These are phyloP conservation scores for Colistium nudipinnis DNA, from an alignment of 2,113 vertebrate species.

Conservation along the genomic window DNA sequence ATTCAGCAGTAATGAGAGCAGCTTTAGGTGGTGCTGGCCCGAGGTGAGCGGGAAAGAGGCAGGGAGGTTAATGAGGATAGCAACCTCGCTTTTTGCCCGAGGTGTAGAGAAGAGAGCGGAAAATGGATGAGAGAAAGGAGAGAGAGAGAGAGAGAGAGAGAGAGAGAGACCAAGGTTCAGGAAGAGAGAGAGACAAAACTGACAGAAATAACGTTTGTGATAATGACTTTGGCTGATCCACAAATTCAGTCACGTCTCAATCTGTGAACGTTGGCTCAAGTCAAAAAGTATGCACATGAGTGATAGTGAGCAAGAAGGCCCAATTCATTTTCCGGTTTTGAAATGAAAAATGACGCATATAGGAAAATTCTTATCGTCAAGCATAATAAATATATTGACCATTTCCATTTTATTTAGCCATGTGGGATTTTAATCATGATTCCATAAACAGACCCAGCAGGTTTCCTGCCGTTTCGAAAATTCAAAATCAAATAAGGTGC, in stretches of 20 bases:
- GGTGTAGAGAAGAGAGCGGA: conserved; percentile 53
- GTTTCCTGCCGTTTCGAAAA: conserved; percentile 38
- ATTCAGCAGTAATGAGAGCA: conserved; percentile 72
- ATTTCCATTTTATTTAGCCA: conserved; percentile 14
- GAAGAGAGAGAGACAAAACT: conserved; percentile 18
- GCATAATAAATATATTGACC: background rate
- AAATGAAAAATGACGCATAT: conserved; percentile 11
- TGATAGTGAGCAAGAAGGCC: background rate
- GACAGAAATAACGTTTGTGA: conserved; percentile 27
- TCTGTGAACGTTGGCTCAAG: conserved; percentile 12
- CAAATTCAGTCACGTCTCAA: conserved; percentile 12
- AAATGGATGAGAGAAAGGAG: conserved; percentile 51
- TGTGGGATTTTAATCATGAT: conserved; percentile 21
- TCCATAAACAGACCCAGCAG: conserved; percentile 41
- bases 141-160: conserved; percentile 19
- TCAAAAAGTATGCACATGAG: conserved; percentile 5
- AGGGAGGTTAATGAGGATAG: conserved; percentile 78
- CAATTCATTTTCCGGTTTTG: background rate
- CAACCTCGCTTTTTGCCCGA: conserved; percentile 75
- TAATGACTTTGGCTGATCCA: conserved; percentile 43
- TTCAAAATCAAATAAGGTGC: conserved; percentile 55
- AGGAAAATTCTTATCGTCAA: background rate
- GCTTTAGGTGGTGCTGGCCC: conserved; percentile 65
- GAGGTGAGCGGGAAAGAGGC: conserved; percentile 67
- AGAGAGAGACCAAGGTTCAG: background rate